These are phyloP conservation scores for Charanyca ferruginea DNA, from an alignment of 2,888 invertebrate species.

Conservation along the genomic window DNA sequence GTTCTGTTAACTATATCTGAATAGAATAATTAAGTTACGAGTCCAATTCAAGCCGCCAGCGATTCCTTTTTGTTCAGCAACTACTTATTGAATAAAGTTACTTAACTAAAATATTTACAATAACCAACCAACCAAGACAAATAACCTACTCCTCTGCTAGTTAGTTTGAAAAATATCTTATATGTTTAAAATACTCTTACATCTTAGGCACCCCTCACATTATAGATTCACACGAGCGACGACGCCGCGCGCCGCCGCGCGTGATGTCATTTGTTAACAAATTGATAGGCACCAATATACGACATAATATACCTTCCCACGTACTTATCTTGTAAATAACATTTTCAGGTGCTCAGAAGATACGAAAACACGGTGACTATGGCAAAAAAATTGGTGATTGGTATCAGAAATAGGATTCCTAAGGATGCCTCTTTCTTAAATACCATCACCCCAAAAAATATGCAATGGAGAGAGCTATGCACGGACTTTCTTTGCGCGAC, in stretches of 20 bases:
- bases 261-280: conserved; percentile 61
- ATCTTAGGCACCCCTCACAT: conserved; percentile 37
- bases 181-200: conserved; percentile 39
- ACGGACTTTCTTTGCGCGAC: too few species aligned
- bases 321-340: conserved; percentile 41
- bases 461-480: too few species aligned
- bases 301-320: conserved; percentile 42
- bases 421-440: neutral
- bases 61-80: neutral
- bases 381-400: conserved; percentile 11
- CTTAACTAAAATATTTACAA: neutral
- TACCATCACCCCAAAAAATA: neutral
- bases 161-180: conserved; percentile 31
- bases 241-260: conserved; percentile 48
- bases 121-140: conserved; percentile 10
- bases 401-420: neutral
- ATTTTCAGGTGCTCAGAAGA: conserved; percentile 14
- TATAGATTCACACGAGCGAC: conserved; percentile 55
- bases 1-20: neutral
- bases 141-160: neutral
- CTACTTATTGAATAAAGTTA: neutral
- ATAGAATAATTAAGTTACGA: neutral
- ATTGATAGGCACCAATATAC: conserved; percentile 56
- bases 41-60: too few species aligned
- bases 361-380: conserved; percentile 13